phyloP scores from a whole-genome alignment of 2,888 invertebrate genomes.

The Sarcophaga caerulescens region DNA sequence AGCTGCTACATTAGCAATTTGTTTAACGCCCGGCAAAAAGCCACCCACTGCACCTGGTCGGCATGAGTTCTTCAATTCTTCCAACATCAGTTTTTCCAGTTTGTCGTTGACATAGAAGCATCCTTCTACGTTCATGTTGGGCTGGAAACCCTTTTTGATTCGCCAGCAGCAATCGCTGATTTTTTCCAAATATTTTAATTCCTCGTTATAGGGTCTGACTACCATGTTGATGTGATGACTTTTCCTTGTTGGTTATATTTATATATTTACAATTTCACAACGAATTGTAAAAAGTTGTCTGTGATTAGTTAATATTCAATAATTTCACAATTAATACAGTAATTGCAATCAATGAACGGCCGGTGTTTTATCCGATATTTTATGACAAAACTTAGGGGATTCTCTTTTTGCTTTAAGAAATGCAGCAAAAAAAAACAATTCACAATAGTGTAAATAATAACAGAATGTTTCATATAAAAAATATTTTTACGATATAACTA shows the following conservation, averaged over 20 bases:
- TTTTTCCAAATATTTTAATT: constrained; percentile 95
- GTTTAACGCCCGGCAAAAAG: constrained; percentile 98
- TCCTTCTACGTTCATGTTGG: constrained; percentile 87
- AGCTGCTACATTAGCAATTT: constrained; percentile 99
- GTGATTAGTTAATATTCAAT: background rate
- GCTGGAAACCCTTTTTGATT: constrained; percentile 98
- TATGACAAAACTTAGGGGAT: no score
- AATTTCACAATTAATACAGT: constrained; percentile 4
- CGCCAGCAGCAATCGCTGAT: constrained; percentile 92
- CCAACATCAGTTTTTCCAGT: constrained; percentile 97
- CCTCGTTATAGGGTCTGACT: constrained; percentile 95
- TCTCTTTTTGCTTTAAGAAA: no score
- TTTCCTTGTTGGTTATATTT: background rate
- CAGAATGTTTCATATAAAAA: no score
- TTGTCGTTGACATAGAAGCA: constrained; percentile 99
- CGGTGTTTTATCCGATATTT: no score
- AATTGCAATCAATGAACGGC: no score
- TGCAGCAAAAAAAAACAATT: no score
- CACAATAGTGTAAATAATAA: no score
- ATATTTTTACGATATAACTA: no score
- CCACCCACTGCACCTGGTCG: constrained; percentile 95
- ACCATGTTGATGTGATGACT: constrained; percentile 85
- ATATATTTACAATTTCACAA: background rate
- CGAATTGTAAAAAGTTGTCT: no score
- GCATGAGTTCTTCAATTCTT: constrained; percentile 95